Conservation (phyloP, 2,888 invertebrate genomes). For the Periphyllus acericola region DNA sequence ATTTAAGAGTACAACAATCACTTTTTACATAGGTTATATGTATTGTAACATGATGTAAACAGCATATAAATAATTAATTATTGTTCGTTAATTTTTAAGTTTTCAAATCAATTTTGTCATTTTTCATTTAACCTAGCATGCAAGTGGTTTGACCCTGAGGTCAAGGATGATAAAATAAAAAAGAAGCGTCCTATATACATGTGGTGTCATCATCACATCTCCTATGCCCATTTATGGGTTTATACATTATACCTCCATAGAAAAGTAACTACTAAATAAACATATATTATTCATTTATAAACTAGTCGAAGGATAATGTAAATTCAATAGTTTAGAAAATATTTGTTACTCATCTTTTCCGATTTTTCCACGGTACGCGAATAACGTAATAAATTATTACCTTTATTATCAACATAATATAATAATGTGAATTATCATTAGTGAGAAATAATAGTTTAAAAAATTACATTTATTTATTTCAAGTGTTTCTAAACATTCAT, state of each 20-base stretch:
- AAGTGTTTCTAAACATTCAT: background rate
- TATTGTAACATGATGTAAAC: constrained; percentile 63
- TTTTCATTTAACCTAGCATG: constrained; percentile 26
- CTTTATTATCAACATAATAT: background rate
- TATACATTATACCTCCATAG: constrained; percentile 33
- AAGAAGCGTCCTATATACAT: constrained; percentile 24
- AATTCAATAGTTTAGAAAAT: background rate
- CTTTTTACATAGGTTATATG: background rate
- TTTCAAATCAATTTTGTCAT: constrained; percentile 36
- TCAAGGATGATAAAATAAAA: constrained; percentile 50
- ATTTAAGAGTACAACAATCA: background rate
- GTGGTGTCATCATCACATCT: constrained; percentile 44
- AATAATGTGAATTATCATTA: background rate
- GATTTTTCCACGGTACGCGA: background rate
- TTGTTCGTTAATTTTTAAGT: constrained; percentile 19
- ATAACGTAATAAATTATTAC: background rate
- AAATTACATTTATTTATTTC: background rate
- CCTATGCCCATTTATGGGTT: constrained; percentile 47
- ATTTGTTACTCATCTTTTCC: background rate
- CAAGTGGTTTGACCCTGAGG: constrained; percentile 30
- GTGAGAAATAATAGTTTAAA: background rate
- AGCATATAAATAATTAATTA: constrained; percentile 57
- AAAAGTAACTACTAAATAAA: constrained; percentile 35
- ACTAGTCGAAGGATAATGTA: constrained; percentile 26
- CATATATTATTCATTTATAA: constrained; percentile 37